Evolutionary conservation across 2,797 vertebrate genomes (phyloP).

Genomic region (Gastrophryne carolinensis): DNA sequence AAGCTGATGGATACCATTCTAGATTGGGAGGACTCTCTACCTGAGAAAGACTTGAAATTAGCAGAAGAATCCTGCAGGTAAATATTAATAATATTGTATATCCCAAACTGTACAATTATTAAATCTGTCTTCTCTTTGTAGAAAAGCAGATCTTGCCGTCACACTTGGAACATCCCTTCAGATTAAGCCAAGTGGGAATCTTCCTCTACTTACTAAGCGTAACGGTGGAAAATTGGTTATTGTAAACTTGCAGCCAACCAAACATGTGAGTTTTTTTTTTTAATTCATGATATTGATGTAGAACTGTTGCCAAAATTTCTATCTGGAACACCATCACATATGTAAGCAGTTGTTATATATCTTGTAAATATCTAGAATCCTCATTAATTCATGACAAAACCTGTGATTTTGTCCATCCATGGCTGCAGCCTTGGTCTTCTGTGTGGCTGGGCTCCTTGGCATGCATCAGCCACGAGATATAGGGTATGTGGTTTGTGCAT

Average conservation of each 20-base stretch:
- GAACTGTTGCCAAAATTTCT: too few relatives aligned
- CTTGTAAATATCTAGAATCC: too few relatives aligned
- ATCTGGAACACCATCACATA: too few relatives aligned
- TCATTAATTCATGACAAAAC: too few relatives aligned
- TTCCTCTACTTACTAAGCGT: constrained; percentile 90
- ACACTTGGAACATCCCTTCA: constrained; percentile 93
- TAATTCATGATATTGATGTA: too few relatives aligned
- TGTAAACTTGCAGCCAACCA: constrained; percentile 92
- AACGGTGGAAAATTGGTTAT: constrained; percentile 89
- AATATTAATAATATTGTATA: background rate
- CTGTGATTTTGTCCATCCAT: too few relatives aligned
- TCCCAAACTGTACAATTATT: background rate
- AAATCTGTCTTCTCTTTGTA: constrained; percentile 54
- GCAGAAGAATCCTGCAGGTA: constrained; percentile 92
- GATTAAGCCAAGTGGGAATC: constrained; percentile 93
- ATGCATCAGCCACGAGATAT: too few relatives aligned
- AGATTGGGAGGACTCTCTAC: constrained; percentile 95
- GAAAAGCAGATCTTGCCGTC: constrained; percentile 86
- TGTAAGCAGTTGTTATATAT: too few relatives aligned
- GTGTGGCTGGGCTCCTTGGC: too few relatives aligned
- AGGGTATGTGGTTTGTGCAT: too few relatives aligned
- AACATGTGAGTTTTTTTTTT: constrained; percentile 81
- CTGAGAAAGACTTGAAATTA: constrained; percentile 82
- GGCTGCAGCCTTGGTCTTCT: too few relatives aligned
- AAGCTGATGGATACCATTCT: constrained; percentile 91